Percentiles rank a stretch among this genome's conserved stretches.
Conservation (phyloP, 1,140 invertebrate species). For the Chlorops oryzae region DNA sequence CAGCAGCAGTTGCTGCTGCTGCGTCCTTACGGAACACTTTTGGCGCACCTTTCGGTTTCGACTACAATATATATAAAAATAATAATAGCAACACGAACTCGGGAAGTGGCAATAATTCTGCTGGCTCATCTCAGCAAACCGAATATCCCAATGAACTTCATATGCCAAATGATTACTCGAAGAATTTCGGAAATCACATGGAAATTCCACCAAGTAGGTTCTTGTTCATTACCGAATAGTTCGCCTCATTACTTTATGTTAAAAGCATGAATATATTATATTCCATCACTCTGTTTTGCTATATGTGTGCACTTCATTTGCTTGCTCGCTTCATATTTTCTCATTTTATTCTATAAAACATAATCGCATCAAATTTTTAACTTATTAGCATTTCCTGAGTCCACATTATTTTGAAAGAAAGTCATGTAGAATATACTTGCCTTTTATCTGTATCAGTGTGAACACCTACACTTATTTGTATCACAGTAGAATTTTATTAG, state of each 20-base stretch:
- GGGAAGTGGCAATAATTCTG: not conserved
- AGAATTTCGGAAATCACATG: slow-evolving; percentile 46
- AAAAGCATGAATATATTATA: too few species aligned
- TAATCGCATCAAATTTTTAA: not conserved
- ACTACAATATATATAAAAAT: slow-evolving; percentile 39
- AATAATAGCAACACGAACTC: slow-evolving; percentile 12
- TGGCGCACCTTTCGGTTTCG: slow-evolving; percentile 32
- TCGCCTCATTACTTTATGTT: too few species aligned
- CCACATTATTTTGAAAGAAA: slow-evolving; percentile 6
- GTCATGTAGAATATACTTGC: not conserved
- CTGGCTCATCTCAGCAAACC: slow-evolving; percentile 7
- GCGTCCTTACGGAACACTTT: slow-evolving; percentile 25
- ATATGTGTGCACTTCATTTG: not conserved
- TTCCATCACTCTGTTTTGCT: not conserved
- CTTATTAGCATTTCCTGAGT: slow-evolving; percentile 5
- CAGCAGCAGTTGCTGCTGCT: slow-evolving; percentile 14
- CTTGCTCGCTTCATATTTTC: not conserved
- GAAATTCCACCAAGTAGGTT: slow-evolving; percentile 47
- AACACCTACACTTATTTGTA: too few species aligned
- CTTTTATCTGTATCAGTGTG: too few species aligned
- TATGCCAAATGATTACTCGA: slow-evolving; percentile 42
- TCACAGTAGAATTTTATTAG: too few species aligned
- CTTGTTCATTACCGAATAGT: too few species aligned
- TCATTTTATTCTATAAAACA: too few species aligned
- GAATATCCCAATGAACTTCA: slow-evolving; percentile 46